phyloP scores from a whole-genome alignment of 2,113 vertebrate genomes.

The Motacilla tschutschensis region DNA sequence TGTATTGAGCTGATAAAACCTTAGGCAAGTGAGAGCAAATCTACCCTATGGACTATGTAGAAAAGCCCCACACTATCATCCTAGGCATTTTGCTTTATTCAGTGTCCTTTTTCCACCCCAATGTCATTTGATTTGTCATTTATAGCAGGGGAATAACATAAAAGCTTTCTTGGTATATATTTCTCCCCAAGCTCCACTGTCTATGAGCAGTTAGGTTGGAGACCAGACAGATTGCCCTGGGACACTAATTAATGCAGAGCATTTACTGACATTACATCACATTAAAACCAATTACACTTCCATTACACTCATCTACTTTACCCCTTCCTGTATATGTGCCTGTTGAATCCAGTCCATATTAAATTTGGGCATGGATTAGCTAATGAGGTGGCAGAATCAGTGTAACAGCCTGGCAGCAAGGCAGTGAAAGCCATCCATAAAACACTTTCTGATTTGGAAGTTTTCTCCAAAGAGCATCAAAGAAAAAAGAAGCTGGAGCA shows the following conservation, averaged over 20 bases:
- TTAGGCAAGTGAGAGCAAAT: neutral
- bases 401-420: slow-evolving; percentile 17
- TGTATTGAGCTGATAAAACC: neutral
- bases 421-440: neutral
- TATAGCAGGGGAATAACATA: neutral
- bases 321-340: neutral
- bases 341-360: slow-evolving; percentile 28
- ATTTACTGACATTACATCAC: slow-evolving; percentile 14
- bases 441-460: neutral
- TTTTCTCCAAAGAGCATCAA: neutral
- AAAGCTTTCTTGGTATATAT: neutral
- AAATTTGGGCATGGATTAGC: slow-evolving; percentile 12
- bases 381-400: slow-evolving; percentile 38
- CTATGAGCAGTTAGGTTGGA: neutral
- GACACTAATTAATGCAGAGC: neutral
- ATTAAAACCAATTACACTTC: slow-evolving; percentile 13
- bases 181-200: neutral
- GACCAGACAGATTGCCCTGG: neutral
- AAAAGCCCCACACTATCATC: neutral
- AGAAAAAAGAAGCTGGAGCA: neutral
- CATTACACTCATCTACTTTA: neutral
- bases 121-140: neutral
- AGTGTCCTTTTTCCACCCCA: neutral
- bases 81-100: neutral
- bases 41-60: neutral